Evolutionary conservation across 2,113 vertebrate genomes (phyloP), one percentile per base, ranked within the genome.

Genomic region (Perccottus glenii): DNA sequence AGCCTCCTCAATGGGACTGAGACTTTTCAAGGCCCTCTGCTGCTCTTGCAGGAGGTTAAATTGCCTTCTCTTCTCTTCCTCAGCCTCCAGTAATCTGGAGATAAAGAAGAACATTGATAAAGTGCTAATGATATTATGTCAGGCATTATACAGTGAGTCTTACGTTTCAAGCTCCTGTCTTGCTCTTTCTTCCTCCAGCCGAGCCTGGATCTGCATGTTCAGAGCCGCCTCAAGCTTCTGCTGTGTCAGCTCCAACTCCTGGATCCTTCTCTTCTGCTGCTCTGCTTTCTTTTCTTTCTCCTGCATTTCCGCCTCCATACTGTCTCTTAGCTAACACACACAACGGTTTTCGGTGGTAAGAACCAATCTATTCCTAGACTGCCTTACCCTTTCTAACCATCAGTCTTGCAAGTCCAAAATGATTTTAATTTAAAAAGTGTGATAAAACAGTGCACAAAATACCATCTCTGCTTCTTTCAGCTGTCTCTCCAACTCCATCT

Each of bases 201-300:
- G 87, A 3, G 92, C 90, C 78, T 91, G 90, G 36, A 93, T 93
- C 87, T 94, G 89, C 52, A 87, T 68, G 48, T 89, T 82, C 10
- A 94, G 90, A 0, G 90, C 91, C 4, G 77, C 84, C 64, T 93
- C 91, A 48, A 94, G 84, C 48, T 89, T 84, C 73, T 35, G 45
- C 73, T 94, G 93, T 0, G 89, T 93, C 67, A 86, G 60, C 80
- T 94, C 93, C 79, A 94, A 50, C 67, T 93, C 93, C 32, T 70
- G 69, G 60, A 94, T 93, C 63, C 86, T 91, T 60, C 49, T 87
- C 49, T 88, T 91, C 70, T 94, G 91, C 33, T 83, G 84, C 77
- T 90, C 78, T 0, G 92, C 77, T 61, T 90, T 89, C 62, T 47
- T 87, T 55, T 90, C 85, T 81, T 90, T 92, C 81, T 89, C 84